phyloP scores from a whole-genome alignment of 2,113 vertebrate genomes.

The Barbus barbus region DNA sequence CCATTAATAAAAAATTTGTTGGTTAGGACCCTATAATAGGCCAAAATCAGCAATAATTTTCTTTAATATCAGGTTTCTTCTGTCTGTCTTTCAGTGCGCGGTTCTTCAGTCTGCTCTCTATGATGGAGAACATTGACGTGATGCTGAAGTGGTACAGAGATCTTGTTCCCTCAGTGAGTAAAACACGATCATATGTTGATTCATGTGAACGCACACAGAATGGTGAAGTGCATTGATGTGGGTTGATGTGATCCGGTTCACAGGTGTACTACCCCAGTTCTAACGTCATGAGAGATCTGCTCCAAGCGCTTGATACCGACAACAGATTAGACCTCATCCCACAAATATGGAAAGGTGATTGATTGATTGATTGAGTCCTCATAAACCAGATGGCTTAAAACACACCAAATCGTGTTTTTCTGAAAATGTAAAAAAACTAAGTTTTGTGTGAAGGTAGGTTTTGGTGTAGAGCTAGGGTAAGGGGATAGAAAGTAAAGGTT shows the following conservation, averaged over 20 bases:
- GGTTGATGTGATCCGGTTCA: background rate
- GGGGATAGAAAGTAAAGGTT: too few relatives aligned
- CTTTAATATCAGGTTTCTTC: too few relatives aligned
- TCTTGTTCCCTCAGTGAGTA: conserved; percentile 83
- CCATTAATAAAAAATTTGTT: too few relatives aligned
- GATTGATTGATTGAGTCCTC: too few relatives aligned
- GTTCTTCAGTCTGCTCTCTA: conserved; percentile 86
- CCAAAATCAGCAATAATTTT: background rate
- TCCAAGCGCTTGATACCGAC: conserved; percentile 88
- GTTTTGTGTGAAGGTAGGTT: too few relatives aligned
- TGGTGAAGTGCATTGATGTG: background rate
- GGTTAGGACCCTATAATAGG: too few relatives aligned
- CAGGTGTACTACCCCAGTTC: conserved; percentile 81
- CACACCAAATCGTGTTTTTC: too few relatives aligned
- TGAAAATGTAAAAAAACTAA: too few relatives aligned
- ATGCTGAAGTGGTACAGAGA: conserved; percentile 88
- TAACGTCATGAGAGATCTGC: conserved; percentile 74
- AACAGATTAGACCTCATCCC: conserved; percentile 84
- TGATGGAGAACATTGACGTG: conserved; percentile 87
- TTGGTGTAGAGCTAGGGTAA: too few relatives aligned
- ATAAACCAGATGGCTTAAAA: too few relatives aligned
- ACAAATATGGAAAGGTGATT: conserved; percentile 87
- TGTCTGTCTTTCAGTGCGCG: conserved; percentile 69
- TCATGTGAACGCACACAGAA: background rate
- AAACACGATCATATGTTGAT: background rate